A percentile compares a stretch with the other conserved stretches of the same genome.
Evolutionary conservation across 2,797 vertebrate species (phyloP).

Genomic region (Eptatretus atami): DNA sequence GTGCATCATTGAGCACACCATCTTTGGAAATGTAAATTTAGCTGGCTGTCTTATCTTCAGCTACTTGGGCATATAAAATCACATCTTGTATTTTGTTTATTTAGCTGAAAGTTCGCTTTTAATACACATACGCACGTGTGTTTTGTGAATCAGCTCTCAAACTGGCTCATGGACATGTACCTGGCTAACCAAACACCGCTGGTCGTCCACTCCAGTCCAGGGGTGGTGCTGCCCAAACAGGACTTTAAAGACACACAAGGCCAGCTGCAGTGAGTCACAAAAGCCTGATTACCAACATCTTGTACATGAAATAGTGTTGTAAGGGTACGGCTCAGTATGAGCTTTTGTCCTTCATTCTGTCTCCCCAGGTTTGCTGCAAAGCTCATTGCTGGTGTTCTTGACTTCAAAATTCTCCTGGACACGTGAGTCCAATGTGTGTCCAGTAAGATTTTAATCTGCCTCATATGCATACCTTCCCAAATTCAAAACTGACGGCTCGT

Average conservation of each 20-base stretch:
- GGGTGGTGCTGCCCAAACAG: neutral
- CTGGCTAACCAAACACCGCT: neutral
- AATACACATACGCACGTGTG: neutral
- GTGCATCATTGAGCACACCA: too few species aligned
- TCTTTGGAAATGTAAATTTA: too few species aligned
- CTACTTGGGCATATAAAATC: too few species aligned
- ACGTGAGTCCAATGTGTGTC: conserved; percentile 14
- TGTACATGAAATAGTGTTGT: too few species aligned
- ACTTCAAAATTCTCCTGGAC: conserved; percentile 31
- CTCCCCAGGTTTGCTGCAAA: conserved; percentile 31
- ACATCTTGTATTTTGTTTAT: too few species aligned
- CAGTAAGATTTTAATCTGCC: too few species aligned
- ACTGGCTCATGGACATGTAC: conserved; percentile 1
- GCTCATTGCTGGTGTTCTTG: conserved; percentile 33
- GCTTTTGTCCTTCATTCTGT: neutral
- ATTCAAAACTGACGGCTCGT: too few species aligned
- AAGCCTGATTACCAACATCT: too few species aligned
- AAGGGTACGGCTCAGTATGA: too few species aligned
- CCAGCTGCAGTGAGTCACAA: neutral
- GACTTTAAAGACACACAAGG: conserved; percentile 1
- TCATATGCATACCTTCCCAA: too few species aligned
- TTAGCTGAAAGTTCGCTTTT: too few species aligned
- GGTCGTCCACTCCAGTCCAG: conserved; percentile 3
- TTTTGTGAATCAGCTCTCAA: neutral
- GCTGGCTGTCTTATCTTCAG: too few species aligned